phyloP scores from a whole-genome alignment of 2,797 vertebrate genomes.

The Gallirallus australis region DNA sequence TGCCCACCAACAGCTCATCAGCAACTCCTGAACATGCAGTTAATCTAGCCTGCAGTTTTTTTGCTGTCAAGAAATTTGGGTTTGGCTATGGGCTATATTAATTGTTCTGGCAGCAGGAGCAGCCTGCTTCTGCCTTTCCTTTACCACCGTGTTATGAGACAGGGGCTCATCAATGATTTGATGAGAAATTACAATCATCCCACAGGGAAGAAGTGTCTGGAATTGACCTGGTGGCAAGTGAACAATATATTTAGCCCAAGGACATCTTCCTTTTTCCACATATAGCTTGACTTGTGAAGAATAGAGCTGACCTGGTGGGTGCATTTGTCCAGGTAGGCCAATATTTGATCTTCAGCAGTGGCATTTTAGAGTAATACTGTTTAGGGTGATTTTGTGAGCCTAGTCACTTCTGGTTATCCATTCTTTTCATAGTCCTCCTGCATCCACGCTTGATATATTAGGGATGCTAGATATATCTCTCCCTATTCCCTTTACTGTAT shows the following conservation, averaged over 20 bases:
- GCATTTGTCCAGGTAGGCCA: accelerated
- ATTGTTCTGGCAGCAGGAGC: neutral
- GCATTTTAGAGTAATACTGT: neutral
- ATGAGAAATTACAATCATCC: neutral
- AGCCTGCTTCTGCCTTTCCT: neutral
- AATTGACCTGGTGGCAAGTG: neutral
- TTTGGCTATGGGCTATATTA: neutral
- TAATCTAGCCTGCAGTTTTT: neutral
- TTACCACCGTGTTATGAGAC: accelerated
- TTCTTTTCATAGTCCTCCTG: neutral
- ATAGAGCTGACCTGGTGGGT: neutral
- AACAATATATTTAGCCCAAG: neutral
- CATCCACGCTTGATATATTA: neutral
- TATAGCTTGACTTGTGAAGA: neutral
- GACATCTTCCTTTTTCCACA: neutral
- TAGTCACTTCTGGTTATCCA: neutral
- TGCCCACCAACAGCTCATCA: neutral
- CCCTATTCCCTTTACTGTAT: accelerated
- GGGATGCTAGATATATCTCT: neutral
- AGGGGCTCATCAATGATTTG: accelerated
- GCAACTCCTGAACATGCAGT: neutral
- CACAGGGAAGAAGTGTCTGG: neutral
- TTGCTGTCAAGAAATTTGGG: neutral
- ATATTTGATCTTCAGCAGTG: accelerated
- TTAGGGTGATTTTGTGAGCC: neutral